A percentile compares a stretch with the other conserved stretches of the same genome.
phyloP scores from a whole-genome alignment of 1,140 invertebrate species.

The Ceratosolen solmsi region DNA sequence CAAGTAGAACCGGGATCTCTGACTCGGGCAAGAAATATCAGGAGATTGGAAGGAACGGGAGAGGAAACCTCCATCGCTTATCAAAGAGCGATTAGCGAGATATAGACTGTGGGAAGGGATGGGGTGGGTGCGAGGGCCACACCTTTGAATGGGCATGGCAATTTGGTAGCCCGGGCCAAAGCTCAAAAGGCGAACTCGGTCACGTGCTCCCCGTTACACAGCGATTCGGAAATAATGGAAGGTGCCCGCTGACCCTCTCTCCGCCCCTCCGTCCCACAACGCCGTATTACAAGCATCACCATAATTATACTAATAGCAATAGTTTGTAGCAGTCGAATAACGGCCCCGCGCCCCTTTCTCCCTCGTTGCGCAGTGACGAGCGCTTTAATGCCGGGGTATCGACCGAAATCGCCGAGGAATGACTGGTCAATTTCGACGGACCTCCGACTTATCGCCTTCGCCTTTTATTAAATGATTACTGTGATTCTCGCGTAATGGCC shows the following conservation, averaged over 20 bases:
- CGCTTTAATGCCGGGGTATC: slow-evolving; percentile 40
- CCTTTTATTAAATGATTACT: slow-evolving; percentile 50
- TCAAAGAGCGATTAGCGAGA: slow-evolving; percentile 44
- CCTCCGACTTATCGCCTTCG: neutral
- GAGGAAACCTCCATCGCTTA: slow-evolving; percentile 2
- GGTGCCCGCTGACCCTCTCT: slow-evolving; percentile 28
- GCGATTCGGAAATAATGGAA: slow-evolving; percentile 54
- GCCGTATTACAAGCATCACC: slow-evolving; percentile 46
- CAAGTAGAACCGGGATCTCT: neutral
- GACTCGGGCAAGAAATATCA: neutral
- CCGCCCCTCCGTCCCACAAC: neutral
- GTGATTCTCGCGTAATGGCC: slow-evolving; percentile 33
- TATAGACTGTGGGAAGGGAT: neutral
- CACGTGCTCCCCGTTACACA: slow-evolving; percentile 45
- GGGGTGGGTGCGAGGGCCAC: neutral
- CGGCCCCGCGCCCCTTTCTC: neutral
- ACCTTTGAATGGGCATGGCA: slow-evolving; percentile 19
- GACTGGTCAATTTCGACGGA: slow-evolving; percentile 40
- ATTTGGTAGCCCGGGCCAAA: slow-evolving; percentile 32
- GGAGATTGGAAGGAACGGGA: too few species aligned
- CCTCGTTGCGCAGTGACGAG: slow-evolving; percentile 27
- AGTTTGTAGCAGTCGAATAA: slow-evolving; percentile 50
- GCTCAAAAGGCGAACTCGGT: slow-evolving; percentile 31
- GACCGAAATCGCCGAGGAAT: slow-evolving; percentile 40
- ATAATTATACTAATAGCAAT: slow-evolving; percentile 59